Evolutionary conservation across 2,113 vertebrate species (phyloP).

Genomic region (Chelonoidis abingdonii): DNA sequence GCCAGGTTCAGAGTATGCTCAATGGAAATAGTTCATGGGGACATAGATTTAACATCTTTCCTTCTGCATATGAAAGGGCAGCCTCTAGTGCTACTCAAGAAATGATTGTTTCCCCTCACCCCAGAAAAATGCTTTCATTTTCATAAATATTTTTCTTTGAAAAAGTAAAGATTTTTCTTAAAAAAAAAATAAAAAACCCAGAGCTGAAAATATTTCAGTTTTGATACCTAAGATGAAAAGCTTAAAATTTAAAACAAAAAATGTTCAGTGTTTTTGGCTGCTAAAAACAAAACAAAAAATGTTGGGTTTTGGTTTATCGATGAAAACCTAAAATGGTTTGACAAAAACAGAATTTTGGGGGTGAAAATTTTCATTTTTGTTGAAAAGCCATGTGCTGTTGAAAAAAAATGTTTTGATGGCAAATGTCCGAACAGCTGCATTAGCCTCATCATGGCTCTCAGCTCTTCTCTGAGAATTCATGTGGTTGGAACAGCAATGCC

Average conservation of each 20-base stretch:
- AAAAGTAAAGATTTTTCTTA: background rate
- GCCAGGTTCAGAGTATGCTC: background rate
- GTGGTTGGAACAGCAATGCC: background rate
- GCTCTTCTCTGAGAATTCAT: background rate
- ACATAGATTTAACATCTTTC: background rate
- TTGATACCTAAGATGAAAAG: too few species aligned
- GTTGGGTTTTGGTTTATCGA: background rate
- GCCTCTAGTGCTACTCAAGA: background rate
- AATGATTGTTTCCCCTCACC: background rate
- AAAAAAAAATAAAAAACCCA: background rate
- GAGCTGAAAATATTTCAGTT: background rate
- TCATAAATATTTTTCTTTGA: background rate
- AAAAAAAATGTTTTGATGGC: background rate
- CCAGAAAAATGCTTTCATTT: background rate
- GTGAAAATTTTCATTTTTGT: background rate
- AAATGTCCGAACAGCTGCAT: too few species aligned
- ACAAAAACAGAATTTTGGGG: background rate
- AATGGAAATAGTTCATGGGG: background rate
- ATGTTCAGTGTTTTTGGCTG: background rate
- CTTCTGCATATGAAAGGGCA: background rate
- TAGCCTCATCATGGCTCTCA: background rate
- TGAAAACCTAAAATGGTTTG: background rate
- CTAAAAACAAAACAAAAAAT: background rate
- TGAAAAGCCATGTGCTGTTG: background rate
- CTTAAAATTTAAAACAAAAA: background rate